Evolutionary conservation across 2,113 vertebrate genomes (phyloP), one percentile per base, ranked within the genome.

Genomic region (Brachypodius melanocephalos): DNA sequence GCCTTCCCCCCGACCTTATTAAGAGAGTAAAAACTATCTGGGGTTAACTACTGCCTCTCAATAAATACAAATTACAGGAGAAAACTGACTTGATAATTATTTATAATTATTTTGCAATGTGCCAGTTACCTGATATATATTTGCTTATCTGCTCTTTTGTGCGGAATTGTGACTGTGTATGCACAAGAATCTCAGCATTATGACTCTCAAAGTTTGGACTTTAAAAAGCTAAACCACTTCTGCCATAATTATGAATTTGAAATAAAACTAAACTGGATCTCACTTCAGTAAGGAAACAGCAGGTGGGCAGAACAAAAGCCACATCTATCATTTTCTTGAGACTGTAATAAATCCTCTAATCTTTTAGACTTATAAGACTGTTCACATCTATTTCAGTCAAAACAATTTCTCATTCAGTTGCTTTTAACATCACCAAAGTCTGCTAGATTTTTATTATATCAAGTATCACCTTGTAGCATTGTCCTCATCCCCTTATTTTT

Each of bases 341-440:
- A 93, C 61, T 85, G 20, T 67, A 89, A 93, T 93, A 95, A 94
- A 93, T 82, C 93, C 61, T 93, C 81, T 95, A 91, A 97, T 92
- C 89, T 95, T 89, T 93, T 67, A 83, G 73, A 78, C 43, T 46
- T 86, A 61, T 71, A 89, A 91, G 83, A 88, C 68, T 73, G 28
- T 82, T 95, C 86, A 28, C 75, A 66, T 49, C 88, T 94, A 54
- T 94, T 95, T 91, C 75, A 72, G 93, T 84, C 75, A 80, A 95
- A 96, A 93, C 46, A 94, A 65, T 82, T 95, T 92, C 85, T 96
- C 34, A 22, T 91, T 57, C 93, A 61, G 26, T 29, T 81, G 31
- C 78, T 96, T 96, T 96, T 95, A 96, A 78, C 61, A 73, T 92
- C 84, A 71, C 63, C 40, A 86, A 91, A 94, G 54, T 86, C 84